These are phyloP conservation scores for Lasiurus borealis DNA, from an alignment of 2,113 vertebrate species.

Conservation along the genomic window DNA sequence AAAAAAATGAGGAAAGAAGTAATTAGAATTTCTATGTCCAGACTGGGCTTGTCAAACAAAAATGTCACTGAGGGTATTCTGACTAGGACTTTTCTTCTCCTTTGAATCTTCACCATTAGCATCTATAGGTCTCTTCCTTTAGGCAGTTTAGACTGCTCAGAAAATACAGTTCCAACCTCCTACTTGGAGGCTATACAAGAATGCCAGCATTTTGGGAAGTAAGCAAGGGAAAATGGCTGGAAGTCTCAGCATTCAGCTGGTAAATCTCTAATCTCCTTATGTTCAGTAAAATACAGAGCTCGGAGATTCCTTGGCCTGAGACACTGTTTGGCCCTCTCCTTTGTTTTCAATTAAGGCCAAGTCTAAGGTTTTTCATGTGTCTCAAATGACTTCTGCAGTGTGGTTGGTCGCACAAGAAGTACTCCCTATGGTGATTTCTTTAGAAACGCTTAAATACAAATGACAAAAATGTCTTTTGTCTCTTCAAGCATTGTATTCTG, in stretches of 20 bases:
- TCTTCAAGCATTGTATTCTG: background rate
- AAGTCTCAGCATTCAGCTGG: background rate
- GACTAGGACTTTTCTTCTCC: background rate
- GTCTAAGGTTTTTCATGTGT: background rate
- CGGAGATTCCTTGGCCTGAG: background rate
- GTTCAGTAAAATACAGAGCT: background rate
- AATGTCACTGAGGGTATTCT: background rate
- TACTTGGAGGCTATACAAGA: background rate
- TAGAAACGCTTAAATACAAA: constrained; percentile 11
- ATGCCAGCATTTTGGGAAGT: constrained; percentile 5
- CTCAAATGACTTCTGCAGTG: background rate
- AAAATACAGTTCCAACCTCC: background rate
- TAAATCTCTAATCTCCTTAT: background rate
- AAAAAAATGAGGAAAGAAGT: background rate
- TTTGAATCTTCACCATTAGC: background rate
- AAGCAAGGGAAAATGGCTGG: background rate
- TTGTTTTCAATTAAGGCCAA: background rate
- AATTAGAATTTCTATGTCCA: background rate
- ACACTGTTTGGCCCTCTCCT: background rate
- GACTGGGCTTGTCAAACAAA: background rate
- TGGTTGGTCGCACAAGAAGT: background rate
- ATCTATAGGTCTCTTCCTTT: background rate
- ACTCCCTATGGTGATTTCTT: background rate
- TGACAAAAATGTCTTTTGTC: background rate
- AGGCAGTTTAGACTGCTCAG: background rate